Base-by-base conservation (phyloP, 2,113 vertebrate species). In the Anseranas semipalmata region DNA sequence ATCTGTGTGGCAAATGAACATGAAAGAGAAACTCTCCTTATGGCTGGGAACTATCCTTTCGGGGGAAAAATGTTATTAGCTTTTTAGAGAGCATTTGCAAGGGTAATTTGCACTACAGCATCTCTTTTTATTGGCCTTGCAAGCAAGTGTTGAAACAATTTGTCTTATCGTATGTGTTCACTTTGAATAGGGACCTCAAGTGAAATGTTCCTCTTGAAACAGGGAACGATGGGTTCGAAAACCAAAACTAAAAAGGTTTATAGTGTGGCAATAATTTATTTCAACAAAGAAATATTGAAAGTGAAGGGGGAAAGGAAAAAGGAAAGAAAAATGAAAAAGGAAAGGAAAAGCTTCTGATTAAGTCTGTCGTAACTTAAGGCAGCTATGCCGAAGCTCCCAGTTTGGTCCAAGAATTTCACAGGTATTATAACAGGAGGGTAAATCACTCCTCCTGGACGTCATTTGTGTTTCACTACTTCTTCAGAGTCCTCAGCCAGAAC, bases 41-140 rank as follows among this genome's bases (percentile, higher is more conserved):
- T 74, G 67, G 80, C 75, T 90, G 84, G 72, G 59, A 94, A 93
- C 95, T 85, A 85, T 89, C 71, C 88, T 90, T 94, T 67, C 50
- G 86, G 95, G 78, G 90, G 84, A 41, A 39, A 86, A 95, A 96
- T 91, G 92, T 76, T 89, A 94, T 91, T 94, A 95, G 87, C 91
- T 93, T 94, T 95, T 91, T 93, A 80, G 95, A 96, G 94, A 97
- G 95, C 77, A 90, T 97, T 95, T 89, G 87, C 95, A 97, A 97
- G 85, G 76, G 59, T 93, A 93, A 96, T 94, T 97, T 95, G 68
- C 92, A 95, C 89, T 95, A 96, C 94, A 95, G 91, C 90, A 96
- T 94, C 85, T 89, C 88, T 72, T 95, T 90, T 63, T 75, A 93
- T 72, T 91, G 79, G 85, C 80, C 83, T 94, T 89, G 56, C 87